phyloP scores from a whole-genome alignment of 2,113 vertebrate species.

The Centropus bengalensis region DNA sequence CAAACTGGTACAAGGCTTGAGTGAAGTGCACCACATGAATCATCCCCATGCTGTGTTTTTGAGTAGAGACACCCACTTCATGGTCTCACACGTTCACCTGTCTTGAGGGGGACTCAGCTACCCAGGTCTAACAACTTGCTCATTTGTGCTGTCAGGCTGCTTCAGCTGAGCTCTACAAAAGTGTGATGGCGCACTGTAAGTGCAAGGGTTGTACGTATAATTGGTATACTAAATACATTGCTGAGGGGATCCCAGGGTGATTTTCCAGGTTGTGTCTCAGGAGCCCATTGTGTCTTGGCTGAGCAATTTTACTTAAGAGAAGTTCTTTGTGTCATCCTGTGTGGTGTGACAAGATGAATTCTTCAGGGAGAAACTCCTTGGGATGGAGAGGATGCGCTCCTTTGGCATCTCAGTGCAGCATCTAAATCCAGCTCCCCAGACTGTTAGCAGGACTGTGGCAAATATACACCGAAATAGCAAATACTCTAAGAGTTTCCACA shows the following conservation, averaged over 20 bases:
- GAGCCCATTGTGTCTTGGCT: neutral
- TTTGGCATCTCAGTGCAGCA: neutral
- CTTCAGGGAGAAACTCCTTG: neutral
- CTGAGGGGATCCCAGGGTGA: neutral
- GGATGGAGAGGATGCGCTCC: neutral
- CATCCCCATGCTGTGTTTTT: fast-evolving
- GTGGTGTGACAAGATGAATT: fast-evolving
- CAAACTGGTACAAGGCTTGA: neutral
- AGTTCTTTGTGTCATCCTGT: neutral
- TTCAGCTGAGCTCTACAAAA: neutral
- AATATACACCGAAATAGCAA: neutral
- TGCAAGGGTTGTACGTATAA: neutral
- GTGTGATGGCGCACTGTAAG: neutral
- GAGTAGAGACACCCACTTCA: neutral
- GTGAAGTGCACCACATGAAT: neutral
- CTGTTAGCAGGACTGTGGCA: neutral
- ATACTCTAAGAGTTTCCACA: neutral
- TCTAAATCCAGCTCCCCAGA: neutral
- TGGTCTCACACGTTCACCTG: neutral
- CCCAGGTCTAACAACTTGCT: neutral
- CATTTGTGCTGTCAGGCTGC: neutral
- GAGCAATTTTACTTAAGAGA: neutral
- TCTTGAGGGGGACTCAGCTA: neutral
- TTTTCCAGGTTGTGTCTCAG: neutral
- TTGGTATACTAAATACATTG: neutral